A percentile compares a stretch with the other conserved stretches of the same genome.
Evolutionary conservation across 2,797 vertebrate genomes (phyloP).

Genomic region (Staurois parvus): DNA sequence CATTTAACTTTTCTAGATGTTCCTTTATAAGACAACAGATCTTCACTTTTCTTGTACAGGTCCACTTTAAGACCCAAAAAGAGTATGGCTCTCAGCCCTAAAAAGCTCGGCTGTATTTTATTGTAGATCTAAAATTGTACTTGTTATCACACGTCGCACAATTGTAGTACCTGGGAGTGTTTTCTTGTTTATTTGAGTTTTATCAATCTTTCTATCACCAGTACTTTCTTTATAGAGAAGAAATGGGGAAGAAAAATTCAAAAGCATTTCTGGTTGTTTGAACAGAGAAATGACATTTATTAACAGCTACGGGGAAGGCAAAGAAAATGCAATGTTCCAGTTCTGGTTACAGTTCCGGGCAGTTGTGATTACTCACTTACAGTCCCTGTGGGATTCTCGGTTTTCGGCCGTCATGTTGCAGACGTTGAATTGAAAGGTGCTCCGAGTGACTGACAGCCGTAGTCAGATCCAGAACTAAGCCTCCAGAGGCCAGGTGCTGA

Average conservation of each 20-base stretch:
- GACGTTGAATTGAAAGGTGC: slow-evolving; percentile 14
- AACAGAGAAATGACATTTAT: background rate
- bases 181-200: background rate
- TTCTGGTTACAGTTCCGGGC: background rate
- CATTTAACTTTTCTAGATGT: too few species aligned
- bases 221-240: background rate
- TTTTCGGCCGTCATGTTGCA: background rate
- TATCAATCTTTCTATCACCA: background rate
- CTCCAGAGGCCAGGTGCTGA: slow-evolving; percentile 10
- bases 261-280: background rate
- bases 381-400: background rate
- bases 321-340: background rate
- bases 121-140: background rate
- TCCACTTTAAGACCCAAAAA: too few species aligned
- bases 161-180: background rate
- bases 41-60: too few species aligned
- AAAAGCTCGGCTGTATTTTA: too few species aligned
- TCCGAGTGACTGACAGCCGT: slow-evolving; percentile 8
- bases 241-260: background rate
- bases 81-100: too few species aligned
- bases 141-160: background rate
- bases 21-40: too few species aligned
- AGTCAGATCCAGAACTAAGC: background rate
- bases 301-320: background rate
- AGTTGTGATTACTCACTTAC: background rate